These are phyloP conservation scores for Calidris pygmaea DNA, from an alignment of 2,113 vertebrate species.

Conservation along the genomic window DNA sequence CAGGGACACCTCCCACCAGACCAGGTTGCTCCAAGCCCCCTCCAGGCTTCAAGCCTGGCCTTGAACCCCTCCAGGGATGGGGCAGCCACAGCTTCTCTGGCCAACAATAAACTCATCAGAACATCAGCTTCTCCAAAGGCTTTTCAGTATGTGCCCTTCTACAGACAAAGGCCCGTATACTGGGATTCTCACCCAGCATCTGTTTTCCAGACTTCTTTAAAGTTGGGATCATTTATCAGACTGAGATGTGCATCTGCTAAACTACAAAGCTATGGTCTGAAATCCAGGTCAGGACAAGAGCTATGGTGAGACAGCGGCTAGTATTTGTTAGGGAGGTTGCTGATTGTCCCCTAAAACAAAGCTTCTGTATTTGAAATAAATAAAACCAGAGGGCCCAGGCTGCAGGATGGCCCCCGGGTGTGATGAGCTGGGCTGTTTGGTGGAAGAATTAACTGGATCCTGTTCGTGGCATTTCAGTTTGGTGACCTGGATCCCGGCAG, in stretches of 20 bases:
- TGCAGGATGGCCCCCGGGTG: background rate
- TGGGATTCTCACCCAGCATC: background rate
- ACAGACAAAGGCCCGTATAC: fast-evolving
- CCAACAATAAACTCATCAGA: background rate
- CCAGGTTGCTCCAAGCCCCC: too few species aligned
- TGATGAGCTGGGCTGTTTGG: background rate
- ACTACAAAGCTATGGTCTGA: background rate
- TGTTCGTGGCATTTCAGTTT: constrained; percentile 75
- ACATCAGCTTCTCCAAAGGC: background rate
- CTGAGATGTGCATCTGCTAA: background rate
- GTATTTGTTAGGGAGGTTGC: background rate
- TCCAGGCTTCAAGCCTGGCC: too few species aligned
- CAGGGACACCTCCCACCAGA: too few species aligned
- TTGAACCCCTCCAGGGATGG: too few species aligned
- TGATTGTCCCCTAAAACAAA: background rate
- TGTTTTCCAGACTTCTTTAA: background rate
- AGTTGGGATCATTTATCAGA: background rate
- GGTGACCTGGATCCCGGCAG: constrained; percentile 89
- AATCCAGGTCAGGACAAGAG: background rate
- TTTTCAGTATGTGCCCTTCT: background rate
- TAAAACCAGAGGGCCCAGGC: background rate
- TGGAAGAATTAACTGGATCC: background rate
- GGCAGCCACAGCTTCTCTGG: too few species aligned
- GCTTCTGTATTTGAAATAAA: background rate
- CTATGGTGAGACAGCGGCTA: background rate